Evolutionary conservation across 1,140 invertebrate species (phyloP).

Genomic region (Macrosteles quadrilineatus): DNA sequence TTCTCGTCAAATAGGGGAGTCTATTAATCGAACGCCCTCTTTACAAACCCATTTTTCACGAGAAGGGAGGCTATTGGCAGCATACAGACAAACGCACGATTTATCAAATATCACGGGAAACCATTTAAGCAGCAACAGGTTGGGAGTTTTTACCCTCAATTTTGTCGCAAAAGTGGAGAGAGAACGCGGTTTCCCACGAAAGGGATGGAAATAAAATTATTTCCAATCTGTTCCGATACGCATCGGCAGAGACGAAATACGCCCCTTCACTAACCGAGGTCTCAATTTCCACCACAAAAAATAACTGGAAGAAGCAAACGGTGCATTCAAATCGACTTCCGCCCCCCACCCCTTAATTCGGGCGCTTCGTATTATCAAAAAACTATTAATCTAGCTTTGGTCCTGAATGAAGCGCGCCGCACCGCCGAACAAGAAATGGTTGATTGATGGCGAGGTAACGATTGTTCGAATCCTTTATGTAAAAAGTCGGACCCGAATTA

Average conservation of each 20-base stretch:
- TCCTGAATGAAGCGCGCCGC: slow-evolving; percentile 3
- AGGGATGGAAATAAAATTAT: slow-evolving; percentile 32
- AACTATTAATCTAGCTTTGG: slow-evolving; percentile 22
- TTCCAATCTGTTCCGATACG: slow-evolving; percentile 33
- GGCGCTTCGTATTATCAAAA: slow-evolving; percentile 20
- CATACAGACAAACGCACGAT: too few species aligned
- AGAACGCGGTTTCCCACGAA: slow-evolving; percentile 16
- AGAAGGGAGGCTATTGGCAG: too few species aligned
- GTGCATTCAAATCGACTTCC: slow-evolving; percentile 26
- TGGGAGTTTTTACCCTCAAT: slow-evolving; percentile 22
- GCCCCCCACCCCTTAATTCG: background rate
- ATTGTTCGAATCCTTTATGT: slow-evolving; percentile 21
- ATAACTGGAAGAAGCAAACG: slow-evolving; percentile 24
- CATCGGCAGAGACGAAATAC: slow-evolving; percentile 17
- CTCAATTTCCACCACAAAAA: slow-evolving; percentile 30
- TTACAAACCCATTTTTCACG: too few species aligned
- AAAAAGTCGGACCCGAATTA: slow-evolving; percentile 14
- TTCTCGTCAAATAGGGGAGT: too few species aligned
- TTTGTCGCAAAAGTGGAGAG: slow-evolving; percentile 27
- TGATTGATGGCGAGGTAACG: slow-evolving; percentile 11
- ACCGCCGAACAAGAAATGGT: slow-evolving; percentile 11
- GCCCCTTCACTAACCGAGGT: slow-evolving; percentile 16
- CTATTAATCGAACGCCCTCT: too few species aligned
- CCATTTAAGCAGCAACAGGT: slow-evolving; percentile 25
- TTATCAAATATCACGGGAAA: background rate